Evolutionary conservation across 2,888 invertebrate species (phyloP).

Genomic region (Epirrita christyi): DNA sequence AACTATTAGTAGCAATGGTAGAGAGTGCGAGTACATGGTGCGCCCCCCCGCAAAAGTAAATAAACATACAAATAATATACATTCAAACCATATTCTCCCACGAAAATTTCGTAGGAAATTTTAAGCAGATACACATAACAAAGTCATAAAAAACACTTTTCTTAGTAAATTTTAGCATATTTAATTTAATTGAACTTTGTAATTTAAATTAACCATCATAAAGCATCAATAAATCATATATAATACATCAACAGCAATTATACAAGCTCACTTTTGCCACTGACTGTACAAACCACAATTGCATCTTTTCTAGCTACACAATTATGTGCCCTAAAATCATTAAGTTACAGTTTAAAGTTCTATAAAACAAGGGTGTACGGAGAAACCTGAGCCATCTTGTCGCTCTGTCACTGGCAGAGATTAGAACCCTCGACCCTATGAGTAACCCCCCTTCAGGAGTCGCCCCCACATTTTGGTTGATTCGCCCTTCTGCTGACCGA

Average conservation of each 20-base stretch:
- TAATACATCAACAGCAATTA: slow-evolving; percentile 11
- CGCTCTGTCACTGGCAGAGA: slow-evolving; percentile 32
- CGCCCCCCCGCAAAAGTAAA: no score
- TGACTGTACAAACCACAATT: slow-evolving; percentile 19
- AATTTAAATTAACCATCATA: slow-evolving; percentile 20
- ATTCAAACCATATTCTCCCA: no score
- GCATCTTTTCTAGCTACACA: slow-evolving; percentile 9
- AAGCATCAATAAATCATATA: no score
- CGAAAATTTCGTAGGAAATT: no score
- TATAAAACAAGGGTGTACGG: background rate
- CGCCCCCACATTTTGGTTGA: background rate
- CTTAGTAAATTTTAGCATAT: no score
- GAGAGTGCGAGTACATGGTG: no score
- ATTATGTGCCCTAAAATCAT: slow-evolving; percentile 9
- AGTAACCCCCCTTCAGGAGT: slow-evolving; percentile 14
- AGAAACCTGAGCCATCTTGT: slow-evolving; percentile 17
- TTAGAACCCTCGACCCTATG: slow-evolving; percentile 29
- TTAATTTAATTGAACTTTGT: no score
- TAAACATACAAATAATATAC: no score
- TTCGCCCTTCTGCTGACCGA: slow-evolving; percentile 4
- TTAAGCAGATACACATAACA: no score
- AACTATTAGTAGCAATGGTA: no score
- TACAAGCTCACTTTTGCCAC: slow-evolving; percentile 13
- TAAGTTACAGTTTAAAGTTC: slow-evolving; percentile 18
- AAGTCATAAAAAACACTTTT: no score